Evolutionary conservation across 2,113 vertebrate species (phyloP), one percentile per base, ranked within the genome.

Genomic region (Hepsetus odoe): DNA sequence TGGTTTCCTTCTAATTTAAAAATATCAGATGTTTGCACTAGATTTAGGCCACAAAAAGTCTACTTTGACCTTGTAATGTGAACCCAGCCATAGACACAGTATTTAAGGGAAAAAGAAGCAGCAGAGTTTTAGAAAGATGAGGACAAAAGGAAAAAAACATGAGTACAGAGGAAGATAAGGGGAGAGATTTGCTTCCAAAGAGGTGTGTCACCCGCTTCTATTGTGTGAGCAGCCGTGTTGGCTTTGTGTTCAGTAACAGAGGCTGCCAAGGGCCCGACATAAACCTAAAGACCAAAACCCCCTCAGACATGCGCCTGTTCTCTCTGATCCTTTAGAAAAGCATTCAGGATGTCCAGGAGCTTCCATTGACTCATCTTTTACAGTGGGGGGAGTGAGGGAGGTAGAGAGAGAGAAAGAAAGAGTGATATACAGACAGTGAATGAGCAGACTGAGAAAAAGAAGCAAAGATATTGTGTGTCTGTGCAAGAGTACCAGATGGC

Each of bases 281-380:
- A 66, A 28, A 56, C 42, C 74, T 16, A 53, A 61, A 72, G 69
- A 73, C 74, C 68, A 44, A 2, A 8, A 30, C 24, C 32, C 20
- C 55, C 20, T 35, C 20, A 77, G 12, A 77, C 30, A 30, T 9
- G 33, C 9, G 16, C 26, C 14, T 22, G 5, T 67, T 22, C 40
- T 30, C 74, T 77, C 69, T 51, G 69, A 77, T 77, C 80, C 62
- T 73, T 73, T 73, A 68, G 26, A 74, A 68, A 77, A 40, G 51
- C 69, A 58, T 72, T 81, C 69, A 73, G 38, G n/a, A 33, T 46
- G 42, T 46, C 38, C 56, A 56, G 76, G 55, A 35, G 49, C 49
- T 77, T 70, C 12, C 28, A 26, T 42, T n/a, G 20, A 49, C 69
- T 77, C 51, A 68, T 82, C 69, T 68, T 67, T 46, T 30, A n/a